These are phyloP conservation scores for Tonatia bakeri DNA, from an alignment of 2,113 vertebrate species.

Conservation along the genomic window DNA sequence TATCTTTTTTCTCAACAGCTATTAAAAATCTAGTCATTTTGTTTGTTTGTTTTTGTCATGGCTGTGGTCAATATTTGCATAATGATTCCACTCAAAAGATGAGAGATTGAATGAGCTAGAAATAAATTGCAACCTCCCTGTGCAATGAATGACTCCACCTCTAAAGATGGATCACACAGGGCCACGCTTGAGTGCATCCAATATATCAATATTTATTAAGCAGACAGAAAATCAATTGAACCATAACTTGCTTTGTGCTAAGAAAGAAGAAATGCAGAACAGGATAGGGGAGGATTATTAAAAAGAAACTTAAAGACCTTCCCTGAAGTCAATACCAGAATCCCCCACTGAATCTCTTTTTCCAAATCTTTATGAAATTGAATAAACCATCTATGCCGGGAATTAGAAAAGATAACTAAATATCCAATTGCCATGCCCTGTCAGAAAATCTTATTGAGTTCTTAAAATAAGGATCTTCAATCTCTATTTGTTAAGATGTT, in stretches of 20 bases:
- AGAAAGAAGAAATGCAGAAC: slow-evolving; percentile 70
- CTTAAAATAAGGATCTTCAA: not conserved
- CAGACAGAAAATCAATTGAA: slow-evolving; percentile 81
- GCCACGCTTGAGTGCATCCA: slow-evolving; percentile 70
- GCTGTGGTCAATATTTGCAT: slow-evolving; percentile 69
- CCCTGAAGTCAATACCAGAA: slow-evolving; percentile 52
- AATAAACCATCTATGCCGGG: slow-evolving; percentile 41
- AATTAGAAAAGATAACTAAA: slow-evolving; percentile 41
- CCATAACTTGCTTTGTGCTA: slow-evolving; percentile 71
- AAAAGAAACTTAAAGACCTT: slow-evolving; percentile 27
- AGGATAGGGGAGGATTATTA: slow-evolving; percentile 54
- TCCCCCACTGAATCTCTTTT: slow-evolving; percentile 48
- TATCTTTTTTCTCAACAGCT: slow-evolving; percentile 42
- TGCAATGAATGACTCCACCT: slow-evolving; percentile 71
- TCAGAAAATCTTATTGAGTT: slow-evolving; percentile 9
- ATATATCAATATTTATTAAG: slow-evolving; percentile 82
- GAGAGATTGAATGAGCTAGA: slow-evolving; percentile 72
- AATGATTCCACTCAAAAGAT: slow-evolving; percentile 70
- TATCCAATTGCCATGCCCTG: not conserved
- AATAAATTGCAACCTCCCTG: slow-evolving; percentile 75
- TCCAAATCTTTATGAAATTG: slow-evolving; percentile 35
- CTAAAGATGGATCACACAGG: slow-evolving; percentile 76
- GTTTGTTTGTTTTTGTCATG: slow-evolving; percentile 53
- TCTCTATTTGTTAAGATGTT: not conserved
- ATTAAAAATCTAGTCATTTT: slow-evolving; percentile 16